Percentiles rank a stretch among this genome's conserved stretches.
phyloP scores from a whole-genome alignment of 2,888 invertebrate species.

The Protula sp. region DNA sequence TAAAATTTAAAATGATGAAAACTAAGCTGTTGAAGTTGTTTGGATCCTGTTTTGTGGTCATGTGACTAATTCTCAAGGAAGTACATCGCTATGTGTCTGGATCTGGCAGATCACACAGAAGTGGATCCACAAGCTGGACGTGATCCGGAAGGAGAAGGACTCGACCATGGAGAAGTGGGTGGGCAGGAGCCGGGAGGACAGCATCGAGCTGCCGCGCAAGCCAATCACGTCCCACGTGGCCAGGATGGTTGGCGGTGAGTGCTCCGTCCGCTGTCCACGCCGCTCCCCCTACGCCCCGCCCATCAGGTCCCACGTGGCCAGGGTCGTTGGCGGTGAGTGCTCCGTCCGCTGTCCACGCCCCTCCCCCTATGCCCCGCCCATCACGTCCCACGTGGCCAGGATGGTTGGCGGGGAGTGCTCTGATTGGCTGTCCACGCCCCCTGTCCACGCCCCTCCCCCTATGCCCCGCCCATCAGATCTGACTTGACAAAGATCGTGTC shows the following conservation, averaged over 20 bases:
- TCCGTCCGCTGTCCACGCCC: no score
- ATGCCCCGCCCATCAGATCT: constrained; percentile 40
- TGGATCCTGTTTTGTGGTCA: no score
- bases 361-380: no score
- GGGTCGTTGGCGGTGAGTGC: constrained; percentile 50
- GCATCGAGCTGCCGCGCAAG: constrained; percentile 45
- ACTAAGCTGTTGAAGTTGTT: no score
- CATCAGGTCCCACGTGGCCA: constrained; percentile 49
- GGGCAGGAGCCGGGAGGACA: constrained; percentile 42
- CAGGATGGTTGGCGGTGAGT: constrained; percentile 50
- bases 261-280: not conserved
- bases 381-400: constrained; percentile 50
- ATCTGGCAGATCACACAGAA: constrained; percentile 49
- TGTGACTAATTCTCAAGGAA: no score
- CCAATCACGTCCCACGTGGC: constrained; percentile 50
- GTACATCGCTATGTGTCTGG: no score
- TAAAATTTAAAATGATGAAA: no score
- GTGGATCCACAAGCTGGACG: constrained; percentile 47
- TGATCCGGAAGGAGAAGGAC: constrained; percentile 35
- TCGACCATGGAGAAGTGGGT: constrained; percentile 42
- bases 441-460: no score
- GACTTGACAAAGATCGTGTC: constrained; percentile 54
- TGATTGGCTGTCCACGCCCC: no score
- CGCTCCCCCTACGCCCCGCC: no score
- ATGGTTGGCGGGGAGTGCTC: constrained; percentile 49